Percentiles rank a stretch among this genome's conserved stretches.
Evolutionary conservation across 2,113 vertebrate species (phyloP).

Genomic region (Rhombomys opimus): DNA sequence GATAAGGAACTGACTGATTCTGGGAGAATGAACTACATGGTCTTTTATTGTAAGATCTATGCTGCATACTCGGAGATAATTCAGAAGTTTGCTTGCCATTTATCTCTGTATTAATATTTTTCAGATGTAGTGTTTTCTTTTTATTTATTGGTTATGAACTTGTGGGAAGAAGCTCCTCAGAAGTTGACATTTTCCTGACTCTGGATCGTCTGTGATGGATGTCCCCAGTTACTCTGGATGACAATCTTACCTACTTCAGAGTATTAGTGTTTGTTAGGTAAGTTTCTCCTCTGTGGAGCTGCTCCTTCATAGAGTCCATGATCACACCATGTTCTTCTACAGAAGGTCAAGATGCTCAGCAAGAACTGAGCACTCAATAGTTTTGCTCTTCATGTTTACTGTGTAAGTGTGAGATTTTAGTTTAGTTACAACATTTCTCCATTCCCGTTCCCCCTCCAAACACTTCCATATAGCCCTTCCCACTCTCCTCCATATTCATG

Average conservation of each 20-base stretch:
- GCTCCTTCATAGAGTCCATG: accelerated
- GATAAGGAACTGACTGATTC: neutral
- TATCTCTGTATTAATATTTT: neutral
- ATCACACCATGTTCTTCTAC: neutral
- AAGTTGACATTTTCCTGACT: neutral
- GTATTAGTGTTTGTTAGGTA: neutral
- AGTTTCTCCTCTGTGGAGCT: neutral
- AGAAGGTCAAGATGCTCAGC: neutral
- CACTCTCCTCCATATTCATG: neutral
- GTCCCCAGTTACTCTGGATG: neutral
- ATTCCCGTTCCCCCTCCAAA: neutral
- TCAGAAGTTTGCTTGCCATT: neutral
- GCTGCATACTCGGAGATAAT: neutral
- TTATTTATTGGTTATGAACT: neutral
- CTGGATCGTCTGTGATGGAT: neutral
- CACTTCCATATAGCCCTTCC: neutral
- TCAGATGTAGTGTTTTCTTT: neutral
- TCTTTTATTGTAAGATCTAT: neutral
- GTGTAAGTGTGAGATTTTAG: neutral
- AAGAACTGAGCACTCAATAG: neutral
- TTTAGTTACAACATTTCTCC: neutral
- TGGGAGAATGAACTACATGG: neutral
- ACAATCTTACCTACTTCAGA: neutral
- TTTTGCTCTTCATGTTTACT: neutral
- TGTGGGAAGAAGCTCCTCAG: neutral